Evolutionary conservation across 2,888 invertebrate species (phyloP).

Genomic region (Lasioglossum lativentre): DNA sequence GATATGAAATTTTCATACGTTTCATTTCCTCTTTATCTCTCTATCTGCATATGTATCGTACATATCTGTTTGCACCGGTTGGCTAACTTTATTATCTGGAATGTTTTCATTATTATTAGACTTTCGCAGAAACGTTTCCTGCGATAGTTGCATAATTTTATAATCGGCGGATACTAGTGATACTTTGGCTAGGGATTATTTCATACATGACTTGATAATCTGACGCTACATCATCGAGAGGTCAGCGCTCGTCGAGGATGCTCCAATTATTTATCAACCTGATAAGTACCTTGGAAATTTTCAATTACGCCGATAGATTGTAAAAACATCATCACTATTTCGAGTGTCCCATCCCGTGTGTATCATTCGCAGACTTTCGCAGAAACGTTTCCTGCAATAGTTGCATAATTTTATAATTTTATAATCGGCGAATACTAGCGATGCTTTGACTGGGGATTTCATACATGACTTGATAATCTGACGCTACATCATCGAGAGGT

Average conservation of each 20-base stretch:
- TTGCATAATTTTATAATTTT: not conserved
- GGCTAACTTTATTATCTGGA: not conserved
- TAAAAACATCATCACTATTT: not conserved
- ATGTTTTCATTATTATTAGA: not conserved
- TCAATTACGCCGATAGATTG: not conserved
- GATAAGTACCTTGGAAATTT: not conserved
- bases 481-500: too few relatives aligned
- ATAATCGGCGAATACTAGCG: not conserved
- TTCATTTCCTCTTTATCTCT: not conserved
- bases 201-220: too few relatives aligned
- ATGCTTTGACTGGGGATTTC: not conserved
- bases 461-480: too few relatives aligned
- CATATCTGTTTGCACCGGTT: not conserved
- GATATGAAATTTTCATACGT: constrained; percentile 1
- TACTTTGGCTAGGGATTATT: not conserved
- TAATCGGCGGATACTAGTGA: too few relatives aligned
- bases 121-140: not conserved
- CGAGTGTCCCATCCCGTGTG: too few relatives aligned
- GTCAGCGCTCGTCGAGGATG: not conserved
- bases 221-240: too few relatives aligned
- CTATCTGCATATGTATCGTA: not conserved
- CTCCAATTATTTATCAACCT: not conserved
- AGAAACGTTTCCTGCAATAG: not conserved
- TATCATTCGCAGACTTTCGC: not conserved
- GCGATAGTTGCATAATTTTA: not conserved